phyloP scores from a whole-genome alignment of 2,113 vertebrate genomes.

The Microcebus ravelobensis region DNA sequence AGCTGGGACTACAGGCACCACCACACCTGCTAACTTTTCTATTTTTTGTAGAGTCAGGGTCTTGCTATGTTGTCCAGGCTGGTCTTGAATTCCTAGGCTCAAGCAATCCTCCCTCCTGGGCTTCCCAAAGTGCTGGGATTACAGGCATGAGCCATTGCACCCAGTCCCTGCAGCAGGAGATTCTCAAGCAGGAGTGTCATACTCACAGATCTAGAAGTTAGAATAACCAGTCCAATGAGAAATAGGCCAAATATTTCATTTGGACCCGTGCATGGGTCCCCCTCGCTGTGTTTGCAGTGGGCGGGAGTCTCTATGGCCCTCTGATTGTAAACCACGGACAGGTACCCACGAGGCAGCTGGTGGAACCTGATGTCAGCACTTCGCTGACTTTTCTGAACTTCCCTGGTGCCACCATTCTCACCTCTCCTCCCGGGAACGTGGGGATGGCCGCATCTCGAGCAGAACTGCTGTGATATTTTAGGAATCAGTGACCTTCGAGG shows the following conservation, averaged over 20 bases:
- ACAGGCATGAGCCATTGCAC: neutral
- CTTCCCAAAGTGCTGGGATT: neutral
- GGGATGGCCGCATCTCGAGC: neutral
- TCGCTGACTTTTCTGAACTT: too few relatives aligned
- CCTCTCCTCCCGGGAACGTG: too few relatives aligned
- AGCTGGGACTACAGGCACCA: neutral
- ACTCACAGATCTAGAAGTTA: neutral
- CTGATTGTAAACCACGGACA: neutral
- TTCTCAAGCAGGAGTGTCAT: neutral
- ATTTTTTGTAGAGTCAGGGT: neutral
- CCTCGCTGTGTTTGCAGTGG: neutral
- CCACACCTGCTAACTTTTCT: neutral
- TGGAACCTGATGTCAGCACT: neutral
- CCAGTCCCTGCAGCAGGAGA: neutral
- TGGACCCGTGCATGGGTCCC: neutral
- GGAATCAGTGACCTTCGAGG: conserved; percentile 5
- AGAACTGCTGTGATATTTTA: neutral
- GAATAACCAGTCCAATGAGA: neutral
- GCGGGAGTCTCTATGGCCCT: neutral
- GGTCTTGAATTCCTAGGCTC: neutral
- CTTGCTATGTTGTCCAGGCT: neutral
- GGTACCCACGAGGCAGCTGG: neutral
- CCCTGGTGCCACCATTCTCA: too few relatives aligned
- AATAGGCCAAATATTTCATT: neutral
- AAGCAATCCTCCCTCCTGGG: neutral